Evolutionary conservation across 2,113 vertebrate genomes (phyloP), one percentile per base, ranked within the genome.

Genomic region (Phalacrocorax carbo): DNA sequence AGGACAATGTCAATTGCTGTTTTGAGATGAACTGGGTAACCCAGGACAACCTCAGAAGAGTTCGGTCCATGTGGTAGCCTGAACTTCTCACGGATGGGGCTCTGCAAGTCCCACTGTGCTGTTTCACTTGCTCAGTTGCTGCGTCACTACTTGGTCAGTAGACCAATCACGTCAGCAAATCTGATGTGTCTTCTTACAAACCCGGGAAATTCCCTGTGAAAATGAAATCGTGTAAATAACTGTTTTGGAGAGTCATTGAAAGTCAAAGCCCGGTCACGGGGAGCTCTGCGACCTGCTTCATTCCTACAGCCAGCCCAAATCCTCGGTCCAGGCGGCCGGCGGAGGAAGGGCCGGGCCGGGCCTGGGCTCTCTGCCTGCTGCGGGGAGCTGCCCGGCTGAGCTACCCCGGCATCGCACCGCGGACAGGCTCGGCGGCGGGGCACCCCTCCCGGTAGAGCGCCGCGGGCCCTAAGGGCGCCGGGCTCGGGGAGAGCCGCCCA

Each of bases 401-500:
- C 64, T 26, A 44, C 48, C 46, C 4, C 19, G 3, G 32, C 26
- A 2, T 55, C 15, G 32, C 55, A 2, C 3, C 49, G n/a, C 19
- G 34, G 40, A 19, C 17, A 0, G 52, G n/a, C 54, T 27, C 7
- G 36, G 55, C 30, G 15, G 15, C 7, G 55, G 36, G 30, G 14
- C 44, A 4, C 46, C 46, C 21, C 20, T 17, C 15, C 46, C 21
- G 16, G 6, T 5, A 6, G 36, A 27, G 55, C 55, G 17, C 55
- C 17, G 65, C n/a, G 6, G 27, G 13, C 22, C 5, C 23, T 23
- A 17, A 10, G 5, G 30, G 7, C 23, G 36, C 81, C 4, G 13
- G 7, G 2, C 10, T 3, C 29, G 1, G 55, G 36, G 11, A 3
- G 16, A 40, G 40, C 38, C 34, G 7, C 3, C 16, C 44, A 4